Percentiles rank a stretch among this genome's conserved stretches.
Evolutionary conservation across 2,113 vertebrate species (phyloP).

Genomic region (Oceanodroma tethys): DNA sequence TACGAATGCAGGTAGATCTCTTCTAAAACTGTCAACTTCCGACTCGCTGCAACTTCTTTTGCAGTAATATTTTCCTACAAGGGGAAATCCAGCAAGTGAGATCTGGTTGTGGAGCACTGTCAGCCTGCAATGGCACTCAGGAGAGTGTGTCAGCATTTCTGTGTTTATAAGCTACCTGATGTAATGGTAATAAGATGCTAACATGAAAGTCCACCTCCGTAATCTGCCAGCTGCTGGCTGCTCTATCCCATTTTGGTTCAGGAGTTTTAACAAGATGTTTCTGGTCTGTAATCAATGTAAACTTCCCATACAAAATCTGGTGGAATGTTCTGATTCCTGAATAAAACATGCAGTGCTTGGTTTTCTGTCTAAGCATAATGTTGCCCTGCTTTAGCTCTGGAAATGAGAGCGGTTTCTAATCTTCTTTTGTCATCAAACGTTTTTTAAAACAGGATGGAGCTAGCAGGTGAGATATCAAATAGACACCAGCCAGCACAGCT

Average conservation of each 20-base stretch:
- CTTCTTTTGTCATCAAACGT: neutral
- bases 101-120: neutral
- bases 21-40: neutral
- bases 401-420: neutral
- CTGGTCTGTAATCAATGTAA: slow-evolving; percentile 29
- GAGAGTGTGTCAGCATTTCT: neutral
- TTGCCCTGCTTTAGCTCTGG: neutral
- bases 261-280: slow-evolving; percentile 7
- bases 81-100: neutral
- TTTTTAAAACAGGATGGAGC: neutral
- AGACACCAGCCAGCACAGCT: neutral
- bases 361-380: neutral
- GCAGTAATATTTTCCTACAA: neutral
- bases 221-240: slow-evolving; percentile 17
- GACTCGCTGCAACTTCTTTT: neutral
- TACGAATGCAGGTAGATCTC: accelerated
- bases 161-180: neutral
- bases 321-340: neutral
- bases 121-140: neutral
- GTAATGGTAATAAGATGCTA: neutral
- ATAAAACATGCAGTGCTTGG: neutral
- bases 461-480: neutral
- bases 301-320: neutral
- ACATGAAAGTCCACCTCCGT: neutral
- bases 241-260: neutral